A percentile compares a stretch with the other conserved stretches of the same genome.
phyloP scores from a whole-genome alignment of 2,797 vertebrate genomes.

The Silurus lanzhouensis region DNA sequence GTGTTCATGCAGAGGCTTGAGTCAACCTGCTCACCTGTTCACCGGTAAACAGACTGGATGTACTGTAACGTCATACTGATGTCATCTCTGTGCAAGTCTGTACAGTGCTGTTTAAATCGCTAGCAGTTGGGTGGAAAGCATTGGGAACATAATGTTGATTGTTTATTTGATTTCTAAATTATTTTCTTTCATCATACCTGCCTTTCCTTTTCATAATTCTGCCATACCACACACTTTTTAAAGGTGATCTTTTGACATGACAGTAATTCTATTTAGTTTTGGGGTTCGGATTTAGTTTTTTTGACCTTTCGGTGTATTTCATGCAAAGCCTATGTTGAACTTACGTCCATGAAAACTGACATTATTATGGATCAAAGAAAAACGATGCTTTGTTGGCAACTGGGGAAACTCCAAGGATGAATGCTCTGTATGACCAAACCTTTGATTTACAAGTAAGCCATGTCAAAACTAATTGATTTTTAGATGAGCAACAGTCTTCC shows the following conservation, averaged over 20 bases:
- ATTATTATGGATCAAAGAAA: too few species aligned
- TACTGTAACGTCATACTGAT: slow-evolving; percentile 13
- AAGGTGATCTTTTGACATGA: neutral
- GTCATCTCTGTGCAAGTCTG: slow-evolving; percentile 40
- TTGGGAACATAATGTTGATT: neutral
- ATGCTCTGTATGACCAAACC: neutral
- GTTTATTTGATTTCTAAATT: neutral
- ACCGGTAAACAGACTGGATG: slow-evolving; percentile 13
- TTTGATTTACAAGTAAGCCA: neutral
- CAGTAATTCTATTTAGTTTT: neutral
- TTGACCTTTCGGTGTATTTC: neutral
- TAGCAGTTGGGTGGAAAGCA: slow-evolving; percentile 6
- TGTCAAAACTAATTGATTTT: neutral
- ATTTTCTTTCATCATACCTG: neutral
- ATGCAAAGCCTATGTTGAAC: neutral
- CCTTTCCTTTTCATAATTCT: neutral
- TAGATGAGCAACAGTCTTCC: neutral
- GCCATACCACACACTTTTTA: neutral
- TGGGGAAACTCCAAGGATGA: neutral
- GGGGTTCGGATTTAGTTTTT: neutral
- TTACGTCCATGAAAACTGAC: neutral
- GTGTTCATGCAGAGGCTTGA: slow-evolving; percentile 40
- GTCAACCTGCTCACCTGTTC: slow-evolving; percentile 23
- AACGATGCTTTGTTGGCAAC: neutral
- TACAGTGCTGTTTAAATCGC: neutral